Base-by-base conservation (phyloP, 2,888 invertebrate genomes). In the Steinernema scapterisci region DNA sequence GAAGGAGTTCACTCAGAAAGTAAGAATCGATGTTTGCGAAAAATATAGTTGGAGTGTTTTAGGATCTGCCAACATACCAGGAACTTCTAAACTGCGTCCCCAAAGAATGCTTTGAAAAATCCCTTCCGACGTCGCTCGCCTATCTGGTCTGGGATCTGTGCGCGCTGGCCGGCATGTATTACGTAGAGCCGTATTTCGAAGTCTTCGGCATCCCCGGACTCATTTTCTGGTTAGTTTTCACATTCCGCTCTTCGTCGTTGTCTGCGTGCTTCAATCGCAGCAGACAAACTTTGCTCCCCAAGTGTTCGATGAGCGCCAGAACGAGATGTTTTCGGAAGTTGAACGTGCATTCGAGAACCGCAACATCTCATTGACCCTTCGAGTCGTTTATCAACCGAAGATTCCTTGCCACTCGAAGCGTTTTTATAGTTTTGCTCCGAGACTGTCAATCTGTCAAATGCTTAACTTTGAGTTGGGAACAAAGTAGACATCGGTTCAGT, bases 81-180 rank as follows among this genome's bases (percentile, higher is more conserved):
- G 63, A 63, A 38, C 63, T 63, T 21, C 13, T 63, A 31, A 63
- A 63, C n/a, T 63, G 63, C 23, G 80, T 83, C 54, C 83, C 83
- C 23, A 77, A 79, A 70, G 77, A 83, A 56, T 83, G 83, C 44
- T 83, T 83, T 73, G 80, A 80, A 72, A 83, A 82, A 74, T 78
- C 78, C 72, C 78, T 80, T 0, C 19, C 77, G 25, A 77, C 73
- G 19, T 82, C 81, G 23, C 48, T 78, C 19, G 75, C 77, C 46
- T 82, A 82, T 73, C 70, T 82, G 71, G 76, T 81, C 16, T 78
- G 78, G 75, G 82, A 82, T 73, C 78, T 78, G 43, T 77, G 73
- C 25, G 74, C 78, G 44, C 75, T 82, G 23, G 78, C 75, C 23
- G 48, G 77, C 52, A 78, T 82, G 54, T 82, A 82, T 75, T 75